A percentile compares a stretch with the other conserved stretches of the same genome.
Evolutionary conservation across 2,113 vertebrate species (phyloP).

Genomic region (Cardinalis cardinalis): DNA sequence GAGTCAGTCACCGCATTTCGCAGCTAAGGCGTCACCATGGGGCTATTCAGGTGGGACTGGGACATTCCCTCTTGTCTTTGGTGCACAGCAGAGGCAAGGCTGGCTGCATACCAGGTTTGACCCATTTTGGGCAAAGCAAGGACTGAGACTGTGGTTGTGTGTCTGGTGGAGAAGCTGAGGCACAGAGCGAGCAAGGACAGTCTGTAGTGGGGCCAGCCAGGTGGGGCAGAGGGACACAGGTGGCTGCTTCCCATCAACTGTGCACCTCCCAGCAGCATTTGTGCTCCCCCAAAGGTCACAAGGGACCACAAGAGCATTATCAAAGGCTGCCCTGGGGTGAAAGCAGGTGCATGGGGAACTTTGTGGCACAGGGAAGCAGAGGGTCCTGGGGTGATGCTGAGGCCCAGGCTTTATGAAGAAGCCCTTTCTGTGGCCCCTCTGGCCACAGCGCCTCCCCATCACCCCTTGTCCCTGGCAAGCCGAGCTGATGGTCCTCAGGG

Average conservation of each 20-base stretch:
- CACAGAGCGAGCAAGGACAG: background rate
- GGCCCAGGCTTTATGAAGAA: background rate
- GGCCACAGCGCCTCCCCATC: background rate
- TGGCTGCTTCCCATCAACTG: background rate
- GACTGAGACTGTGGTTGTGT: background rate
- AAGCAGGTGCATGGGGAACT: background rate
- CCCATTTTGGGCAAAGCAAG: background rate
- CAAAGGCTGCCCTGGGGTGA: background rate
- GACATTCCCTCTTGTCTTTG: background rate
- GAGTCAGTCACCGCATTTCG: background rate
- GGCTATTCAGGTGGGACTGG: background rate
- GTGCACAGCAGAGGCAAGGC: background rate
- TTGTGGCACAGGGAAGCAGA: background rate
- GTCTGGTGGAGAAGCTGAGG: background rate
- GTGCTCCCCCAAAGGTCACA: background rate
- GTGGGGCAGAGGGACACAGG: fast-evolving
- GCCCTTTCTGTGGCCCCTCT: background rate
- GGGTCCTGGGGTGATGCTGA: background rate
- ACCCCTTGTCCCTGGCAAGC: fast-evolving
- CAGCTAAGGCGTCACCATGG: fast-evolving
- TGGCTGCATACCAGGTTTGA: background rate
- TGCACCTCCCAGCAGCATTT: background rate
- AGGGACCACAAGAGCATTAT: fast-evolving
- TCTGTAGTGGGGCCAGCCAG: background rate
- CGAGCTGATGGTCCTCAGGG: background rate